Conservation (phyloP, 2,797 vertebrate species). For the Cuniculus paca region DNA sequence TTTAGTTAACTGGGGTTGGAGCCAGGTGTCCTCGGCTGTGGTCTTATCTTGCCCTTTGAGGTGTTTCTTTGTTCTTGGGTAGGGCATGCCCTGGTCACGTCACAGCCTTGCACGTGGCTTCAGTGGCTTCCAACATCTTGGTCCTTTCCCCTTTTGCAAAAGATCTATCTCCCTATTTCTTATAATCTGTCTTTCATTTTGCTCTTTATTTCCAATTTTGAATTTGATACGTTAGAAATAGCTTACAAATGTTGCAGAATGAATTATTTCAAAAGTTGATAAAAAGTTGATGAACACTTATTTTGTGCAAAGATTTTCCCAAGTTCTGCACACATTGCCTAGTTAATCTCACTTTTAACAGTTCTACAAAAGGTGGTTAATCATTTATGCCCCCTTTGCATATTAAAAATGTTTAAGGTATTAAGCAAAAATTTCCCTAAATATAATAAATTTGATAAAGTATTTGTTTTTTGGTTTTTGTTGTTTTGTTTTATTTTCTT, state of each 20-base stretch:
- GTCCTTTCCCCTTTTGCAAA: not conserved
- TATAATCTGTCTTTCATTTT: not conserved
- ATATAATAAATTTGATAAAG: conserved; percentile 29
- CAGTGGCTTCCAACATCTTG: too few species aligned
- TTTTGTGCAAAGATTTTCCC: not conserved
- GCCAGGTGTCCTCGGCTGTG: too few species aligned
- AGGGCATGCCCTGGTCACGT: too few species aligned
- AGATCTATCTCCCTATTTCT: not conserved
- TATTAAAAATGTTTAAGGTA: conserved; percentile 6
- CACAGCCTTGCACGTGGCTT: too few species aligned
- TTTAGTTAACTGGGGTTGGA: too few species aligned
- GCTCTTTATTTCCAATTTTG: not conserved
- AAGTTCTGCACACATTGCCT: not conserved
- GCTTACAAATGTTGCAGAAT: not conserved
- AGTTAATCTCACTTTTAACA: not conserved
- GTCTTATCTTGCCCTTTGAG: too few species aligned
- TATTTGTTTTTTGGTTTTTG: conserved; percentile 17
- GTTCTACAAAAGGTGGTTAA: not conserved
- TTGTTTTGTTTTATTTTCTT: not conserved
- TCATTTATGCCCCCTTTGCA: not conserved
- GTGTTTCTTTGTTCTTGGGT: too few species aligned
- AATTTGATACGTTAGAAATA: not conserved
- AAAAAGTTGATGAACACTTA: not conserved
- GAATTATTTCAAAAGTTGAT: not conserved
- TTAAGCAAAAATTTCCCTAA: conserved; percentile 21